phyloP scores from a whole-genome alignment of 2,888 invertebrate genomes.

The Embidobia sp. region DNA sequence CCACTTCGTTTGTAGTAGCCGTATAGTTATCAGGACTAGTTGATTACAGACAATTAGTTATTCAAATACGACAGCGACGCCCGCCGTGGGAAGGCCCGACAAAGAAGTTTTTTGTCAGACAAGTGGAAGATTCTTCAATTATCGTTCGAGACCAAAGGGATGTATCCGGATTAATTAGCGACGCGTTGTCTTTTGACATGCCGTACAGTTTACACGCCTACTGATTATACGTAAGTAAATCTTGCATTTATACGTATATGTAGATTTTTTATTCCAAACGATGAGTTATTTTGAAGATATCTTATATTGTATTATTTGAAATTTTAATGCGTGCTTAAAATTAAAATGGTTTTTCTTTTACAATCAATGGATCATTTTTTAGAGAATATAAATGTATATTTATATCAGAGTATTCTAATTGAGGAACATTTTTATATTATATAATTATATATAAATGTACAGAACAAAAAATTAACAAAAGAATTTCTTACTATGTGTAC shows the following conservation, averaged over 20 bases:
- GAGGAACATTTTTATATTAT: too few relatives aligned
- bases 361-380: too few relatives aligned
- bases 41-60: conserved; percentile 66
- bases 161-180: conserved; percentile 54
- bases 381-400: too few relatives aligned
- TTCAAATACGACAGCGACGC: conserved; percentile 61
- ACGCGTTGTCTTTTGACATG: conserved; percentile 34
- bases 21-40: conserved; percentile 47
- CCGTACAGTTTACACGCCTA: conserved; percentile 66
- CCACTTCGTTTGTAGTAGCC: conserved; percentile 15
- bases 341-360: too few relatives aligned
- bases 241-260: conserved; percentile 9
- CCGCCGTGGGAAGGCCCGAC: conserved; percentile 40
- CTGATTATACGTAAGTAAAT: conserved; percentile 74
- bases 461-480: too few relatives aligned
- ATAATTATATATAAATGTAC: too few relatives aligned
- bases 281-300: too few relatives aligned
- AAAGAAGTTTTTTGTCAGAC: conserved; percentile 37
- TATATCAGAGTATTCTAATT: too few relatives aligned
- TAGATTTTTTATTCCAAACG: too few relatives aligned
- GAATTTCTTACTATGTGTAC: too few relatives aligned
- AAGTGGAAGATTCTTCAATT: conserved; percentile 33
- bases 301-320: too few relatives aligned
- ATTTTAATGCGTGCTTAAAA: too few relatives aligned
- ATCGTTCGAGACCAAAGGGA: conserved; percentile 45